Percentiles rank a stretch among this genome's conserved stretches.
These are phyloP conservation scores for Tetrao urogallus DNA, from an alignment of 2,113 vertebrate species.

Conservation along the genomic window DNA sequence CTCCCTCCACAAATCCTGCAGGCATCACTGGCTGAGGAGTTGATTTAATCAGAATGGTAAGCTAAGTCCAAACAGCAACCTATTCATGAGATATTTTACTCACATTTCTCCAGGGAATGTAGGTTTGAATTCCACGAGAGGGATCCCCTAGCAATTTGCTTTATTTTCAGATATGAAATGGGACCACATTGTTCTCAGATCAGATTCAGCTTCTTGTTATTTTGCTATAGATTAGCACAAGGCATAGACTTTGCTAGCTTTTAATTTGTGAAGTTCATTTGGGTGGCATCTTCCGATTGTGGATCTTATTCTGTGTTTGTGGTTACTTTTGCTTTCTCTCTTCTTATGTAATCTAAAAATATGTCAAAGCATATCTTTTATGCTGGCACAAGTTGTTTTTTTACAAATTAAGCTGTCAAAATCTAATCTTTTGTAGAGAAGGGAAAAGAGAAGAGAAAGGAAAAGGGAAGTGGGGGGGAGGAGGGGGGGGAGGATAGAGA, in stretches of 20 bases:
- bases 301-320: constrained; percentile 3
- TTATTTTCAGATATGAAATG: background rate
- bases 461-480: accelerated
- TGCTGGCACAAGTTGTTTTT: background rate
- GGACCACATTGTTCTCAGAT: background rate
- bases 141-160: background rate
- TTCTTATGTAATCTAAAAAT: background rate
- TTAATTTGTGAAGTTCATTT: background rate
- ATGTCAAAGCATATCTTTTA: background rate
- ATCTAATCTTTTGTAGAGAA: background rate
- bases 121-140: background rate
- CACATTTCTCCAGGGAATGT: background rate
- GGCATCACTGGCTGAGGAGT: background rate
- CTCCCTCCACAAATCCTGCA: background rate
- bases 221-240: background rate
- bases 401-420: background rate
- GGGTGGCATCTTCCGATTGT: background rate
- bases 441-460: background rate
- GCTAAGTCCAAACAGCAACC: background rate
- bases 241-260: background rate
- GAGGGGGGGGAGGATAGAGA: accelerated
- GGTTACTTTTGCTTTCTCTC: background rate
- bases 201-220: background rate
- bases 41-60: background rate
- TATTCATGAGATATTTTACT: background rate